phyloP scores from a whole-genome alignment of 2,888 invertebrate species.

The Augochlorella aurata region DNA sequence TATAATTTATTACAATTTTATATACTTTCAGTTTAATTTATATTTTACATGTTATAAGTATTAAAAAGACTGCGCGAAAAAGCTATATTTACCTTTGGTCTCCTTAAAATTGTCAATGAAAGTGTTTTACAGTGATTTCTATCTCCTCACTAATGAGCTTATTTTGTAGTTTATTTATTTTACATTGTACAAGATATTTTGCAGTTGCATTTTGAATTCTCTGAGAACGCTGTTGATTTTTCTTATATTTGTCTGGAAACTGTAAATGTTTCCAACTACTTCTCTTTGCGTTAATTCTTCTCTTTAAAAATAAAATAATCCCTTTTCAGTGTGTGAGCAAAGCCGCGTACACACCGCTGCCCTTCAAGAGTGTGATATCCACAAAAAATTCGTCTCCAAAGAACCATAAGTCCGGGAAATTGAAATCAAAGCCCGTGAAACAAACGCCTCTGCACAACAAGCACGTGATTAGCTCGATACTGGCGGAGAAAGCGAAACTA shows the following conservation, averaged over 20 bases:
- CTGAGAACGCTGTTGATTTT: too few species aligned
- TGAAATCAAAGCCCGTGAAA: conserved; percentile 75
- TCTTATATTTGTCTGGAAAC: too few species aligned
- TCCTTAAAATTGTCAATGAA: too few species aligned
- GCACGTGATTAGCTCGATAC: conserved; percentile 78
- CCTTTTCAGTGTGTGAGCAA: conserved; percentile 70
- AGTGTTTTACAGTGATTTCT: too few species aligned
- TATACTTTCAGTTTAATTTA: too few species aligned
- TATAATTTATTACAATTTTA: too few species aligned
- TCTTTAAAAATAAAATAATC: conserved; percentile 4
- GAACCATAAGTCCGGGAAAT: conserved; percentile 70
- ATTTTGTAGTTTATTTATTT: neutral
- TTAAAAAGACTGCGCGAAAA: too few species aligned
- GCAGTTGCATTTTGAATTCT: too few species aligned
- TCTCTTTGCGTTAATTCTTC: neutral
- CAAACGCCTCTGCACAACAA: conserved; percentile 78
- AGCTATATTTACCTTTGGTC: too few species aligned
- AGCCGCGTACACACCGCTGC: conserved; percentile 72
- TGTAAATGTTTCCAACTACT: too few species aligned
- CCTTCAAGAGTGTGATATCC: conserved; percentile 72
- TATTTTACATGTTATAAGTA: too few species aligned
- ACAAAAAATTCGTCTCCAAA: conserved; percentile 70
- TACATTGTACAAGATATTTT: neutral
- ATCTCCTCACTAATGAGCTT: too few species aligned
- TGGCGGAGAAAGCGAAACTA: conserved; percentile 78